Base-by-base conservation (phyloP, 2,113 vertebrate species). In the Mastomys natalensis region DNA sequence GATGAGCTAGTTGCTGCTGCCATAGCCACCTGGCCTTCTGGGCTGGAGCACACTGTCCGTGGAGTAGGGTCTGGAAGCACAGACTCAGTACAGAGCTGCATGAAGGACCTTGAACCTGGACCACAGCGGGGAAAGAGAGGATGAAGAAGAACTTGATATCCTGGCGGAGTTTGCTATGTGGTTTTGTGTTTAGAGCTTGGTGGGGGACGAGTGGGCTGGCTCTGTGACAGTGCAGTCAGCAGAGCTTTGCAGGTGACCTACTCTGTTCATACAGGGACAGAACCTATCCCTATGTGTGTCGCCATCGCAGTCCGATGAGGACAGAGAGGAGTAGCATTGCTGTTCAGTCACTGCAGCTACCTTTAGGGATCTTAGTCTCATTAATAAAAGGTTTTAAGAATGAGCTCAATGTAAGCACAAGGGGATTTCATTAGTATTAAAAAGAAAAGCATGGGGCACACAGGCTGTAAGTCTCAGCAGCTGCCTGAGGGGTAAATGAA, bases 21-120 rank as follows among this genome's bases (percentile, higher is more conserved):
- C 3, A 3, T 1, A 53, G 51, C 93, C 97, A 95, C 51, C 95
- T 97, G 96, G 93, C 94, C 26, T 66, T 87, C 64, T 9, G 9
- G 89, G 70, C 88, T 89, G 90, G 77, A 95, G 91, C 45, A 73
- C 13, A 16, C 81, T 21, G 37, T 86, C 73, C 88, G 2, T 37
- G 29, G 85, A 87, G 85, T 37, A 62, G 72, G 76, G 5, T 0
- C 7, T 60, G 1, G 51, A 45, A 74, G 62, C 10, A 55, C 74
- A 60, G 51, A 24, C 17, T 94, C 95, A 74, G 87, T 17, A 0
- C 22, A 16, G 77, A 13, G 55, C 89, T 24, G 26, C 3, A 0
- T 43, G 81, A 74, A 53, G 68, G 81, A 76, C 93, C 40, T 55
- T 89, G 55, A 62, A 26, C 51, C 51, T 6, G 15, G 40, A 34